Evolutionary conservation across 2,888 invertebrate genomes (phyloP).

Genomic region (Sycophila texana): DNA sequence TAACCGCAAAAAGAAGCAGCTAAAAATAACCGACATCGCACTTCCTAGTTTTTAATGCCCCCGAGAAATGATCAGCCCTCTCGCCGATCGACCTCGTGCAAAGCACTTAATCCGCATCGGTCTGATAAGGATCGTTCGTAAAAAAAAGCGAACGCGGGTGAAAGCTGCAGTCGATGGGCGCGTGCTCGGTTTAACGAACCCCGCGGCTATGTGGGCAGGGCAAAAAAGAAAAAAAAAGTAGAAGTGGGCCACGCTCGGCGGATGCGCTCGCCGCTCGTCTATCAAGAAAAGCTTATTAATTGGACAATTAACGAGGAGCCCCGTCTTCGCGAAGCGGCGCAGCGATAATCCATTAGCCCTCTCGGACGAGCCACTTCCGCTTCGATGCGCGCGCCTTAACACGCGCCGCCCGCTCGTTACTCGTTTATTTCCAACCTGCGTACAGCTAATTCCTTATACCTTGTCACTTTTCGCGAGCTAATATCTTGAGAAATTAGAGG

Average conservation of each 20-base stretch:
- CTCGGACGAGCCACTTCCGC: neutral
- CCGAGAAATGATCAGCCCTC: no score
- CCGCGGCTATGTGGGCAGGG: neutral
- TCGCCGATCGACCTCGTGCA: no score
- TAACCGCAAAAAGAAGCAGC: no score
- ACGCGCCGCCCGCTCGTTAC: slow-evolving; percentile 19
- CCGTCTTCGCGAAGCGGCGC: slow-evolving; percentile 15
- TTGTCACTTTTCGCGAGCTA: neutral
- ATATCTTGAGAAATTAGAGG: no score
- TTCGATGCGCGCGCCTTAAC: neutral
- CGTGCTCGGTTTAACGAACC: slow-evolving; percentile 35
- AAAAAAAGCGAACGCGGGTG: no score
- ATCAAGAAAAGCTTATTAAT: slow-evolving; percentile 50
- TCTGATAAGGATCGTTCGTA: no score
- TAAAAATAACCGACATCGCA: no score
- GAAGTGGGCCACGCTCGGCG: slow-evolving; percentile 8
- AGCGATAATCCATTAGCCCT: slow-evolving; percentile 39
- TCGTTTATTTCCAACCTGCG: slow-evolving; percentile 30
- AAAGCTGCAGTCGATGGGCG: neutral
- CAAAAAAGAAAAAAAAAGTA: no score
- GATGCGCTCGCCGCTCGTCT: slow-evolving; percentile 20
- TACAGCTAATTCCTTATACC: neutral
- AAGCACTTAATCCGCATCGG: no score
- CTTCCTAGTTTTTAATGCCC: no score
- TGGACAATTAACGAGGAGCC: slow-evolving; percentile 34